Evolutionary conservation across 2,113 vertebrate species (phyloP).

Genomic region (Caranx melampygus): DNA sequence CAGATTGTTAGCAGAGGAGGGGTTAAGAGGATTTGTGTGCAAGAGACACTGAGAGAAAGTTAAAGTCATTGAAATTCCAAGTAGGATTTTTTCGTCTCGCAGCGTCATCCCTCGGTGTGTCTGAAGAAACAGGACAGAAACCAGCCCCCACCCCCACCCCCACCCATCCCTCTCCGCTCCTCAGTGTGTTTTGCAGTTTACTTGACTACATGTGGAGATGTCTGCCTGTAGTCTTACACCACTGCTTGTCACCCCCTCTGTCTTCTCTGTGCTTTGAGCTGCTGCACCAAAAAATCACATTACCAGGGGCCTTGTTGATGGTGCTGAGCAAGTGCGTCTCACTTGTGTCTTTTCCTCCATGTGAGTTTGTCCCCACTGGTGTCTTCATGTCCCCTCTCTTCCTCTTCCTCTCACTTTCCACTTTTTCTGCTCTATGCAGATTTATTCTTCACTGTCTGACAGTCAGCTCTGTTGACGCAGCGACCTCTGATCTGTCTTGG

Average conservation of each 20-base stretch:
- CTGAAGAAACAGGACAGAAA: slow-evolving; percentile 43
- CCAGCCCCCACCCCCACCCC: background rate
- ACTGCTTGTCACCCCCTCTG: background rate
- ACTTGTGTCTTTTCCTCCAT: slow-evolving; percentile 1
- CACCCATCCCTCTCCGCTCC: slow-evolving; percentile 9
- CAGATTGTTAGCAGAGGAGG: slow-evolving; percentile 32
- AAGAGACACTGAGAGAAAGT: slow-evolving; percentile 40
- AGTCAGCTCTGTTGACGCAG: slow-evolving; percentile 65
- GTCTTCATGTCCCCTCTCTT: background rate
- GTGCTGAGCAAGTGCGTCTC: slow-evolving; percentile 42
- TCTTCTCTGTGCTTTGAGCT: slow-evolving; percentile 21
- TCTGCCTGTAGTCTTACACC: slow-evolving; percentile 28
- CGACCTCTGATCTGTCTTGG: slow-evolving; percentile 53
- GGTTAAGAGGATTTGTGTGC: slow-evolving; percentile 42
- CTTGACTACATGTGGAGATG: slow-evolving; percentile 26
- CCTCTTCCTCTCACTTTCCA: background rate
- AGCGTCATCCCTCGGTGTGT: slow-evolving; percentile 30
- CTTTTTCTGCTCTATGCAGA: slow-evolving; percentile 45
- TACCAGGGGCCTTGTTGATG: slow-evolving; percentile 32
- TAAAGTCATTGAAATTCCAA: slow-evolving; percentile 60
- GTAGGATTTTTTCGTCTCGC: slow-evolving; percentile 32
- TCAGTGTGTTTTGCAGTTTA: slow-evolving; percentile 11
- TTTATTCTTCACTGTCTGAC: slow-evolving; percentile 58
- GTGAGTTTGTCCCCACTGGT: background rate
- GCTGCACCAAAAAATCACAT: slow-evolving; percentile 34